Evolutionary conservation across 2,888 invertebrate genomes (phyloP), one percentile per base, ranked within the genome.

Genomic region (Dasysyrphus albostriatus): DNA sequence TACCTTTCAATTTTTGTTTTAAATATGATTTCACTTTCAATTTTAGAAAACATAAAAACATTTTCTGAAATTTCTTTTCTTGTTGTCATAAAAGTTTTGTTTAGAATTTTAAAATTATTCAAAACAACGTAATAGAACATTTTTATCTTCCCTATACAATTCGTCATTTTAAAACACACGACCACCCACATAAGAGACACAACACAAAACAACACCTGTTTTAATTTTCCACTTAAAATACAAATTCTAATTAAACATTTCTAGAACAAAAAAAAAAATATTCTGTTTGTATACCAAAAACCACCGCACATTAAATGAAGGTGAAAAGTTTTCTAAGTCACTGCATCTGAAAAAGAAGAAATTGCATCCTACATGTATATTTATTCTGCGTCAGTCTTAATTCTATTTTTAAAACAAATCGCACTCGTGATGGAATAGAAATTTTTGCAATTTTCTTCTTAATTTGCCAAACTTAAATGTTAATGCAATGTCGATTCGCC

Each of bases 251-350:
- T 19, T 37, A 4, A 34, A 59, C 6, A 4, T 59, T 61, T 61
- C 42, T 61, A 42, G 24, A 61, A 61, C 24, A 14, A 29, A 51
- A 24, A 1, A 24, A 1, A 12, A 14, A 51, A 51, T 14, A 14
- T 59, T 56, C 56, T 39, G 39, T 42, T 42, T 61, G 24, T 61
- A 12, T 7, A 32, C 9, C 1, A 19, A 12, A 10, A 2, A 3
- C 54, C 58, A n/a, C 1, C 34, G 16, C 14, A 14, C 14, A 7
- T 34, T 4, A 19, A 39, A 61, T 42, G 61, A 61, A 61, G 61
- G 39, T 61, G 61, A 61, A 61, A 42, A 42, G 61, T 61, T 61
- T 61, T 61, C 61, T 61, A 61, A 42, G 61, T 24, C 42, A 61
- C 2, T 59, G 19, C 59, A 59, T 59, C 9, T 39, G 39, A 59